A percentile compares a stretch with the other conserved stretches of the same genome.
Conservation (phyloP, 1,140 invertebrate genomes). For the Spodoptera frugiperda region DNA sequence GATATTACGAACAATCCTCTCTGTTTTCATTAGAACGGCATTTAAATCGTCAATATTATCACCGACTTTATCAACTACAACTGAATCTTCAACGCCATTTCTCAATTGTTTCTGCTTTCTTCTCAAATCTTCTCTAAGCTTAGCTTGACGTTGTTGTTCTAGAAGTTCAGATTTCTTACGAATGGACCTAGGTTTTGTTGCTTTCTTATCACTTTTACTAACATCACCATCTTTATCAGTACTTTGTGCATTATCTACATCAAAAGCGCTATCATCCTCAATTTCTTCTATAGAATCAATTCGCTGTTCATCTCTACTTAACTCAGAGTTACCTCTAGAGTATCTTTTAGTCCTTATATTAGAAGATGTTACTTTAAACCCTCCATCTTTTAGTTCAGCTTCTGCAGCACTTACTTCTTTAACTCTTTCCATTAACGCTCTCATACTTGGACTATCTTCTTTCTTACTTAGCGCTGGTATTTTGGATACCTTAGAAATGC, state of each 20-base stretch:
- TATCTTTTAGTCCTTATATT: conserved; percentile 34
- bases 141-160: no score
- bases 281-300: neutral
- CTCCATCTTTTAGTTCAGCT: conserved; percentile 29
- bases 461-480: conserved; percentile 71
- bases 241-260: neutral
- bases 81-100: neutral
- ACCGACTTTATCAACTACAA: neutral
- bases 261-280: conserved; percentile 8
- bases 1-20: neutral
- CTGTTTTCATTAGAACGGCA: neutral
- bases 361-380: conserved; percentile 27
- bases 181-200: neutral
- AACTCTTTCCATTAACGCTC: conserved; percentile 9
- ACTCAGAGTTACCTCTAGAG: conserved; percentile 32
- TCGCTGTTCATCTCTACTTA: conserved; percentile 15
- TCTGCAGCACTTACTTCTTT: conserved; percentile 12
- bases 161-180: neutral
- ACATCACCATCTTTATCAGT: no score
- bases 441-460: neutral
- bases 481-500: conserved; percentile 59
- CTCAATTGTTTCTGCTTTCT: no score
- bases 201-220: no score
- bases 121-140: no score
- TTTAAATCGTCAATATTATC: neutral